Conservation (phyloP, 2,888 invertebrate species). For the Pollenia griseotomentosa region DNA sequence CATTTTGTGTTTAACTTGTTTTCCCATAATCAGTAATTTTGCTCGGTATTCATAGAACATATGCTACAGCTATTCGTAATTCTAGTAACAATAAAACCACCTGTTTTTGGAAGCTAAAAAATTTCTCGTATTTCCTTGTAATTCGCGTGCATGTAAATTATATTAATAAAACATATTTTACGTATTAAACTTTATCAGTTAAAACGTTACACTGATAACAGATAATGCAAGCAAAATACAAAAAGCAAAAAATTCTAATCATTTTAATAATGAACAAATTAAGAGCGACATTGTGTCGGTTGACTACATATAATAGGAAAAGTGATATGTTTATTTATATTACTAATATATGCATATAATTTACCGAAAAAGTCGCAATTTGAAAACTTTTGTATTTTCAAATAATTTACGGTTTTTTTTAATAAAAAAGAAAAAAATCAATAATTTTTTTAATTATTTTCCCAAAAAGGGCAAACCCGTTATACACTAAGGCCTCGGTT, state of each 20-base stretch:
- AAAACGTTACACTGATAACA: slow-evolving; percentile 44
- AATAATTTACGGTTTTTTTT: too few species aligned
- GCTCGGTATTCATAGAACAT: too few species aligned
- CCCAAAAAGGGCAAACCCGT: too few species aligned
- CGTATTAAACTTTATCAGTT: slow-evolving; percentile 26
- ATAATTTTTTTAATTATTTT: too few species aligned
- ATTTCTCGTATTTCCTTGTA: not conserved
- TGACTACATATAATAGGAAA: not conserved
- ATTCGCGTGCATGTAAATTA: not conserved
- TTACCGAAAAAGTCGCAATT: not conserved
- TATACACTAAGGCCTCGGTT: too few species aligned
- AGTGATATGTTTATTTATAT: not conserved
- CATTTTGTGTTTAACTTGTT: too few species aligned
- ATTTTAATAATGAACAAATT: slow-evolving; percentile 40
- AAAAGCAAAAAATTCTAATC: slow-evolving; percentile 19
- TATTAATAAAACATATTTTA: slow-evolving; percentile 53
- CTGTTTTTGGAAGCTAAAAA: not conserved
- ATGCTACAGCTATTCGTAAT: too few species aligned
- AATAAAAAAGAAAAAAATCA: too few species aligned
- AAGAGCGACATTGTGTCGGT: slow-evolving; percentile 10
- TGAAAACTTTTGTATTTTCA: too few species aligned
- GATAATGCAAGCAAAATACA: slow-evolving; percentile 31
- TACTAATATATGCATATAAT: not conserved
- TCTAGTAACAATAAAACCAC: not conserved
- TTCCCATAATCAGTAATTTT: too few species aligned